These are phyloP conservation scores for Steinernema scapterisci DNA, from an alignment of 2,888 invertebrate species.

Conservation along the genomic window DNA sequence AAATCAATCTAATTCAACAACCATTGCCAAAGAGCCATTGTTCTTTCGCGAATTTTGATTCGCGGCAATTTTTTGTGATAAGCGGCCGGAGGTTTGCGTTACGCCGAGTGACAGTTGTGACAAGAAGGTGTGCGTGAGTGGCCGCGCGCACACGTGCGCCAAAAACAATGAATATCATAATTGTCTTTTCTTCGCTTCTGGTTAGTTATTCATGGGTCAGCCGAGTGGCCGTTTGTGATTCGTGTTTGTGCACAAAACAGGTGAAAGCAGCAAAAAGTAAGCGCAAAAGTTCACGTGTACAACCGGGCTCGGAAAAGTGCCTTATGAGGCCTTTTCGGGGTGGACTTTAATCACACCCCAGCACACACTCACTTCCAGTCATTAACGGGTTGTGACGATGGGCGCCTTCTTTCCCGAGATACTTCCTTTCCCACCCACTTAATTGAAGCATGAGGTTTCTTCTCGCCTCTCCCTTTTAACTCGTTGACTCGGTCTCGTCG, in stretches of 20 bases:
- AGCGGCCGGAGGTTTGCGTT: neutral
- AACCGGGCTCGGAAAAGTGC: neutral
- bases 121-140: too few relatives aligned
- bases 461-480: neutral
- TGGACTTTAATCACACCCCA: conserved; percentile 28
- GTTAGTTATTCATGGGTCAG: conserved; percentile 9
- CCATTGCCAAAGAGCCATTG: neutral
- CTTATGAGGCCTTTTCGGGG: neutral
- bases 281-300: neutral
- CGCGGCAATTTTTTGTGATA: neutral
- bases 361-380: conserved; percentile 20
- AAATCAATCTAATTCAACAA: conserved; percentile 28
- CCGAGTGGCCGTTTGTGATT: neutral
- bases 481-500: neutral
- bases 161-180: conserved; percentile 23
- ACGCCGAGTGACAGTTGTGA: neutral
- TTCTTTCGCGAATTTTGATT: neutral
- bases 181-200: neutral
- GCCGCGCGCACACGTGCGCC: neutral
- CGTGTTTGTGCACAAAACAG: neutral
- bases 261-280: neutral
- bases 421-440: neutral
- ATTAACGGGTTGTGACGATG: conserved; percentile 5
- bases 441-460: conserved; percentile 27
- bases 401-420: neutral